These are phyloP conservation scores for Porites divaricata DNA, from an alignment of 92 coral and sea anemone species.

Conservation along the genomic window DNA sequence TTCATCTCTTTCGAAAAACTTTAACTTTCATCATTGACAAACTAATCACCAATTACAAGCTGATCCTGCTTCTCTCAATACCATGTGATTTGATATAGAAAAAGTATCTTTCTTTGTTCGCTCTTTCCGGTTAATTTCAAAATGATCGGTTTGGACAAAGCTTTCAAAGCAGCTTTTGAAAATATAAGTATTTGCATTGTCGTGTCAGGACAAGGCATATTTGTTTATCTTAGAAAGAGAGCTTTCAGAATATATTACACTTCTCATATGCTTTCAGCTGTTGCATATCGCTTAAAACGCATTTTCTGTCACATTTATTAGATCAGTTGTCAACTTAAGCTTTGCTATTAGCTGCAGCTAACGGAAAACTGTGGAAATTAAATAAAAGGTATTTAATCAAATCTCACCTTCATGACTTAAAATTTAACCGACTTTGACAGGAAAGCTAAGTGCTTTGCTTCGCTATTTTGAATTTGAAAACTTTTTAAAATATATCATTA, in stretches of 20 bases:
- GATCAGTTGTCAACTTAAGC: neutral
- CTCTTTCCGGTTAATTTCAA: neutral
- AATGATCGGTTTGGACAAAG: neutral
- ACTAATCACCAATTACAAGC: neutral
- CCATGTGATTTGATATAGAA: neutral
- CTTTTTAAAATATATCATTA: too few relatives aligned
- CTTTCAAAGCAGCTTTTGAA: constrained; percentile 2
- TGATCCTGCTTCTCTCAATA: neutral
- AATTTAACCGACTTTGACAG: neutral
- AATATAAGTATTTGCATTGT: constrained; percentile 11
- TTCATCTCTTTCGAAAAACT: too few relatives aligned
- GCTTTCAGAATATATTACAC: constrained; percentile 2
- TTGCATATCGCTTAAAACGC: neutral
- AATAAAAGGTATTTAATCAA: neutral
- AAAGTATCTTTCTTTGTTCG: neutral
- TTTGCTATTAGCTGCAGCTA: neutral
- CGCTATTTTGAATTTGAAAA: neutral
- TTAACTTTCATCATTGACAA: neutral
- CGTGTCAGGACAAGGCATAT: neutral
- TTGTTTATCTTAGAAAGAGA: constrained; percentile 1
- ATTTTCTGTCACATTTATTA: neutral
- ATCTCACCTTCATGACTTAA: neutral
- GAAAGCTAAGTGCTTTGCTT: neutral
- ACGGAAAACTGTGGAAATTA: neutral
- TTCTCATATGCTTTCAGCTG: constrained; percentile 12